A percentile compares a stretch with the other conserved stretches of the same genome.
These are phyloP conservation scores for Eilema depressum DNA, from an alignment of 2,888 invertebrate genomes.

Conservation along the genomic window DNA sequence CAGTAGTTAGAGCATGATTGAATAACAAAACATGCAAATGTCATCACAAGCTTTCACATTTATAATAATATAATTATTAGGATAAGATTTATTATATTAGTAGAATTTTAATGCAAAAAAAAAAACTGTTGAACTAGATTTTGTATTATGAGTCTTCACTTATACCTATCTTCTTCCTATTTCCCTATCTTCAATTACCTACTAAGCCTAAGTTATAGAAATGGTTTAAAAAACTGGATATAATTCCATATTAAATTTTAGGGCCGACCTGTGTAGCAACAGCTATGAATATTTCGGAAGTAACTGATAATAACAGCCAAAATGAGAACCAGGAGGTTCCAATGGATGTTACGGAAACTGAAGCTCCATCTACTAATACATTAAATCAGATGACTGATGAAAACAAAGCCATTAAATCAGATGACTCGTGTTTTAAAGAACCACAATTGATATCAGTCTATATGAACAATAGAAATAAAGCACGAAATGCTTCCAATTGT, in stretches of 20 bases:
- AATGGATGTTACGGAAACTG: background rate
- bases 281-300: background rate
- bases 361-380: background rate
- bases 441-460: background rate
- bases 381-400: background rate
- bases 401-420: background rate
- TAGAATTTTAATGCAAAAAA: too few relatives aligned
- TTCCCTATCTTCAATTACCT: too few relatives aligned
- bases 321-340: background rate
- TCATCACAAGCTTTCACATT: too few relatives aligned
- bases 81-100: too few relatives aligned
- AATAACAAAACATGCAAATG: too few relatives aligned
- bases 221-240: too few relatives aligned
- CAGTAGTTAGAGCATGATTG: too few relatives aligned
- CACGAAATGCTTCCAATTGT: background rate
- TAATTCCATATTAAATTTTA: background rate
- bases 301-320: background rate
- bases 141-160: too few relatives aligned
- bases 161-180: too few relatives aligned
- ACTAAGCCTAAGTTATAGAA: too few relatives aligned
- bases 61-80: too few relatives aligned
- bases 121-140: too few relatives aligned
- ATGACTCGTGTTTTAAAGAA: background rate
- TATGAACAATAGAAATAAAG: slow-evolving; percentile 1
- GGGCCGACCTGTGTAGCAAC: background rate